phyloP scores from a whole-genome alignment of 2,113 vertebrate species.

The Erythrolamprus reginae region DNA sequence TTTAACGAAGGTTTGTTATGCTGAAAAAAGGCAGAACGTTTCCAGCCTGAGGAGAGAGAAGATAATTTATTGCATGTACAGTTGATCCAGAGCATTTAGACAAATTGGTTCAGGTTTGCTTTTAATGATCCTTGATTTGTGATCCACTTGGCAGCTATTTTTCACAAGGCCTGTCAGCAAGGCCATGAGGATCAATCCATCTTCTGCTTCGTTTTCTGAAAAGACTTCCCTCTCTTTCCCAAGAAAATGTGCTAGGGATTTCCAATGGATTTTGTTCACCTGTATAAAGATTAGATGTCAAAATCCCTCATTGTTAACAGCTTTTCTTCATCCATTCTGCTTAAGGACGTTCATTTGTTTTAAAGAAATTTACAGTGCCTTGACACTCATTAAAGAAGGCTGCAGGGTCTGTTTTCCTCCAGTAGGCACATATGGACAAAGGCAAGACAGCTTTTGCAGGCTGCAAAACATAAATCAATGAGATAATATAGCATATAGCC shows the following conservation, averaged over 20 bases:
- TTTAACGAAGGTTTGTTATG: constrained; percentile 17
- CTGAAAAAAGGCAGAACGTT: constrained; percentile 12
- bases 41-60: constrained; percentile 32
- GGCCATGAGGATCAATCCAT: constrained; percentile 38
- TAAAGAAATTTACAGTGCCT: constrained; percentile 18
- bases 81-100: constrained; percentile 44
- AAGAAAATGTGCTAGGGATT: constrained; percentile 36
- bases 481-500: not conserved
- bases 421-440: constrained; percentile 5
- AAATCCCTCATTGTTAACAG: constrained; percentile 28
- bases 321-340: constrained; percentile 7
- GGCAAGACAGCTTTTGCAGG: constrained; percentile 25
- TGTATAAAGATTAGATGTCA: constrained; percentile 43
- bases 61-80: constrained; percentile 37
- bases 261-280: constrained; percentile 52
- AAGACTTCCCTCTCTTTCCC: not conserved
- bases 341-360: constrained; percentile 3
- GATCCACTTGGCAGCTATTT: constrained; percentile 39
- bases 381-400: constrained; percentile 28
- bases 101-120: constrained; percentile 49
- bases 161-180: constrained; percentile 47
- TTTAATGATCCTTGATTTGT: constrained; percentile 60
- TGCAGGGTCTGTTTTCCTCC: constrained; percentile 17
- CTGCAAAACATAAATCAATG: constrained; percentile 39
- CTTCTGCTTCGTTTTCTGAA: constrained; percentile 51